A percentile compares a stretch with the other conserved stretches of the same genome.
phyloP scores from a whole-genome alignment of 2,113 vertebrate species.

The human region DNA sequence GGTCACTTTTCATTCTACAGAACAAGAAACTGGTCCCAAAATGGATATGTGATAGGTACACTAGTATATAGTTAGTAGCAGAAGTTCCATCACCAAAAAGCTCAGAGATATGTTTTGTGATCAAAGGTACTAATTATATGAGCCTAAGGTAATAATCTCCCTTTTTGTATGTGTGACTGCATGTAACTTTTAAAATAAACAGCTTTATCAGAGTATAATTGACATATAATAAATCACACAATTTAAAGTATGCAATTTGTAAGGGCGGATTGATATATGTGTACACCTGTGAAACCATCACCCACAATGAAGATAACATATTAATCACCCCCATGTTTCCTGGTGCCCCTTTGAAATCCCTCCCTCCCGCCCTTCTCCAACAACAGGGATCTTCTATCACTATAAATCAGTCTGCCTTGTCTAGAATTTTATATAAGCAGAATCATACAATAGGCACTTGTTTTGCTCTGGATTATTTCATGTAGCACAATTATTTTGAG shows the following conservation, averaged over 20 bases:
- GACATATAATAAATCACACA: not conserved
- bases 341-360: constrained; percentile 1
- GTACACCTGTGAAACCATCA: not conserved
- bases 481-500: not conserved
- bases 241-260: not conserved
- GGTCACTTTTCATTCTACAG: not conserved
- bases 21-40: not conserved
- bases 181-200: not conserved
- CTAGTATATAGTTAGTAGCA: not conserved
- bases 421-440: constrained; percentile 1
- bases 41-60: not conserved
- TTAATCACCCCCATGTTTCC: not conserved
- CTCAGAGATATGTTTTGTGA: not conserved
- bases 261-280: not conserved
- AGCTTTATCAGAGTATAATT: constrained; percentile 1
- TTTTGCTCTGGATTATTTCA: constrained; percentile 15
- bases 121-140: not conserved
- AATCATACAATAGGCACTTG: not conserved
- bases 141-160: constrained; percentile 4
- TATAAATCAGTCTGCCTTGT: constrained; percentile 25
- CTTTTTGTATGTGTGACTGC: not conserved
- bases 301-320: not conserved
- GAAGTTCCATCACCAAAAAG: not conserved
- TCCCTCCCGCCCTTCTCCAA: not conserved
- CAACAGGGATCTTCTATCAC: constrained; percentile 14